Conservation (phyloP, 2,113 vertebrate species). For the Datnioides undecimradiatus region DNA sequence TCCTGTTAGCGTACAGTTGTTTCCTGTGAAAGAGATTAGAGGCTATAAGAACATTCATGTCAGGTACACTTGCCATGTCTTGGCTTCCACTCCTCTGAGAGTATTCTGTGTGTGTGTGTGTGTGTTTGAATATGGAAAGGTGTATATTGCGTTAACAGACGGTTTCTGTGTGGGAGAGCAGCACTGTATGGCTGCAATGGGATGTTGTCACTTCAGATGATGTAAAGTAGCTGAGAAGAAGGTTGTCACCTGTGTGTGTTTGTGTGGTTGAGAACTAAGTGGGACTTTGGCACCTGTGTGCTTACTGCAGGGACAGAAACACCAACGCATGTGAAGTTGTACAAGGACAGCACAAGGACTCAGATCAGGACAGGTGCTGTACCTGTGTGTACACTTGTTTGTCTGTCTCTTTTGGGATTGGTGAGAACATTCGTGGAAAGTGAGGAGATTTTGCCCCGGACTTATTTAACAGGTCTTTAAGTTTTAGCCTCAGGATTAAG, state of each 20-base stretch:
- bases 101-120: neutral
- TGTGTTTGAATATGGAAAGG: constrained; percentile 15
- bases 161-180: constrained; percentile 20
- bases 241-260: neutral
- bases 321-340: constrained; percentile 34
- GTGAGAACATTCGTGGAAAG: neutral
- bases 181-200: constrained; percentile 3
- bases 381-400: neutral
- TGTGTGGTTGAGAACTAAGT: constrained; percentile 33
- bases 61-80: constrained; percentile 9
- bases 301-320: constrained; percentile 37
- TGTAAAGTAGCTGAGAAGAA: constrained; percentile 23
- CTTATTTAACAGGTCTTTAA: neutral
- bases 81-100: constrained; percentile 14
- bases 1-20: constrained; percentile 29
- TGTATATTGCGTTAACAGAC: constrained; percentile 22
- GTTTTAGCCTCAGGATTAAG: neutral
- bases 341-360: constrained; percentile 32
- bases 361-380: constrained; percentile 4
- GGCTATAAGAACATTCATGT: constrained; percentile 25
- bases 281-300: constrained; percentile 32
- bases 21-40: constrained; percentile 44
- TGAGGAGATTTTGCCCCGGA: neutral
- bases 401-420: neutral
- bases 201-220: constrained; percentile 39